Evolutionary conservation across 2,113 vertebrate species (phyloP), one percentile per base, ranked within the genome.

Genomic region (Oenanthe oenanthe): DNA sequence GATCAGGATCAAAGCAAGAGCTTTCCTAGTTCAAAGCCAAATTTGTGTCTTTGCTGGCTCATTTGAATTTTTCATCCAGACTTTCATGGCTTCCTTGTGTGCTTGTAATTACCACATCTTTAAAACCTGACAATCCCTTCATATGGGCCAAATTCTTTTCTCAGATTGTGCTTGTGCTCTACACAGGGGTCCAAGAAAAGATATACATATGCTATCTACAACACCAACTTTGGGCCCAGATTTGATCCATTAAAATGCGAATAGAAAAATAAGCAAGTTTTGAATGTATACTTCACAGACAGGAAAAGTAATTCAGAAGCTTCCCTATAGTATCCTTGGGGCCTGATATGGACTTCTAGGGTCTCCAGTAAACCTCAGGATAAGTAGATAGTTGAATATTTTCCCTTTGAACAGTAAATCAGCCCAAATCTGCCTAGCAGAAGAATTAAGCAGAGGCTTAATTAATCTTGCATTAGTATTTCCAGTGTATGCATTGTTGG

Each of bases 11-110:
- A 97, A 97, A 96, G 95, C 71, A 95, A 96, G 89, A 80, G 90
- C 82, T 80, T 97, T 96, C 90, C 93, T 85, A 95, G 90, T 96
- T 97, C 94, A 96, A 96, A 97, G 96, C 96, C 96, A 97, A 96
- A 95, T 95, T 96, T 96, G 93, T 97, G 95, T 97, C 93, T 97
- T 93, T 94, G 88, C 94, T 94, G 93, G 93, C 94, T 97, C 85
- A 96, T 97, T 96, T 96, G 93, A 95, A 80, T 97, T 91, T 93
- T 97, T 97, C 90, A 85, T 81, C 91, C 95, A 92, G 88, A 95
- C 89, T 94, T 96, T 96, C 85, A 90, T 96, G 66, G 90, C 93
- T 95, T 97, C 70, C 91, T 97, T 95, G 95, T 96, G 93, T 80
- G 88, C 85, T 92, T 96, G 94, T 94, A 97, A 97, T 97, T 97